A percentile compares a stretch with the other conserved stretches of the same genome.
These are phyloP conservation scores for Dryococelus australis DNA, from an alignment of 2,888 invertebrate genomes.

Conservation along the genomic window DNA sequence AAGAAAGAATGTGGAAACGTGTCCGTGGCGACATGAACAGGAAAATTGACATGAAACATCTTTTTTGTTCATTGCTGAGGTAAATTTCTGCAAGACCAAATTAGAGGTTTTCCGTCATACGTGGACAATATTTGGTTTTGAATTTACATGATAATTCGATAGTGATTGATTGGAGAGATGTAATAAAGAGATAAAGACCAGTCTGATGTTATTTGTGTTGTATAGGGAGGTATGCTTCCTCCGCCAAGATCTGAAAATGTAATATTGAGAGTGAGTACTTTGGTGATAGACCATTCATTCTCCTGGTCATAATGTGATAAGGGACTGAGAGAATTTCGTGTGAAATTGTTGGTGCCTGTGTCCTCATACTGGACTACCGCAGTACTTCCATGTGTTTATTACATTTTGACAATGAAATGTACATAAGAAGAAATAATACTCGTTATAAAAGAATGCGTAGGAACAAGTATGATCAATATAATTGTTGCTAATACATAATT, in stretches of 20 bases:
- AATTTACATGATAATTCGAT: neutral
- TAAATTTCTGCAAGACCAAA: neutral
- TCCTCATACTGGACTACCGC: neutral
- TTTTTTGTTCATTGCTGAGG: neutral
- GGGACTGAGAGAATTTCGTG: neutral
- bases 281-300: neutral
- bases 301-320: neutral
- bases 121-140: neutral
- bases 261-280: neutral
- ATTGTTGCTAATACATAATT: neutral
- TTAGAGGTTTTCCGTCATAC: neutral
- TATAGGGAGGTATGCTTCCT: too few relatives aligned
- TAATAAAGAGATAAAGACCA: neutral
- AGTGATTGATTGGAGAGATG: neutral
- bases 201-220: neutral
- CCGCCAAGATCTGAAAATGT: too few relatives aligned
- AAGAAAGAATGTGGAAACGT: neutral
- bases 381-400: neutral
- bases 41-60: neutral
- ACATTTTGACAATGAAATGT: neutral
- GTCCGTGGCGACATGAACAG: neutral
- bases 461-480: neutral
- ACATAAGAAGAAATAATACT: neutral
- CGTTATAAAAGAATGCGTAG: neutral
- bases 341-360: constrained; percentile 3